Base-by-base conservation (phyloP, 1,140 invertebrate genomes). In the Calliopsis andreniformis region DNA sequence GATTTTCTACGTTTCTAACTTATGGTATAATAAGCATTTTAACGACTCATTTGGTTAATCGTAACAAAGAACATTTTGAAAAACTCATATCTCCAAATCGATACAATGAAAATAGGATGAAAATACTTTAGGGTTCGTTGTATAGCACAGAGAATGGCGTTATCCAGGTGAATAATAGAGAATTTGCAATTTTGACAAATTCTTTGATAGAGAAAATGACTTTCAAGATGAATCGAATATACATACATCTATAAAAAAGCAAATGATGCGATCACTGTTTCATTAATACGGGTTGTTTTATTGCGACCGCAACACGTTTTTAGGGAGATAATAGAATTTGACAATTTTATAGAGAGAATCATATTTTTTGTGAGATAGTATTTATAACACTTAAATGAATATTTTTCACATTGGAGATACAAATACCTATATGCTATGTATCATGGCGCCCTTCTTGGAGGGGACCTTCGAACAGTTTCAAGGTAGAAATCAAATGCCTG, bases 311-410 rank as follows among this genome's bases (percentile, higher is more conserved):
- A 49, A 63, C 39, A 79, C 20, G 51, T 71, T 76, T 53, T 84
- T 84, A 76, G 67, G 55, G 66, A 75, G 71, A 82, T 83, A 83
- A 82, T 79, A 82, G 81, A 63, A 76, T 84, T 84, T 84, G 82
- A 83, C 82, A 87, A 87, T 87, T 81, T 81, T 87, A 87, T 85
- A 84, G 80, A 89, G 78, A 90, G 84, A 86, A 88, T 87, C 70
- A 89, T 90, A 91, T 91, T 92, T 91, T 92, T 91, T 87, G 89
- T 84, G 86, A 85, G 64, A 86, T 87, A 90, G 86, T 78, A 71
- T 89, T 87, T 88, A 86, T 85, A 76, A 88, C 63, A 67, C 61
- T 84, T 70, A 80, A 80, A 86, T 82, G 79, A 63, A 84, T 87
- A 87, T 89, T 90, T 90, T 87, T 87, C 72, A 86, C 83, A 83